Percentiles rank a stretch among this genome's conserved stretches.
These are phyloP conservation scores for Xyliphius kryptos DNA, from an alignment of 2,113 vertebrate species.

Conservation along the genomic window DNA sequence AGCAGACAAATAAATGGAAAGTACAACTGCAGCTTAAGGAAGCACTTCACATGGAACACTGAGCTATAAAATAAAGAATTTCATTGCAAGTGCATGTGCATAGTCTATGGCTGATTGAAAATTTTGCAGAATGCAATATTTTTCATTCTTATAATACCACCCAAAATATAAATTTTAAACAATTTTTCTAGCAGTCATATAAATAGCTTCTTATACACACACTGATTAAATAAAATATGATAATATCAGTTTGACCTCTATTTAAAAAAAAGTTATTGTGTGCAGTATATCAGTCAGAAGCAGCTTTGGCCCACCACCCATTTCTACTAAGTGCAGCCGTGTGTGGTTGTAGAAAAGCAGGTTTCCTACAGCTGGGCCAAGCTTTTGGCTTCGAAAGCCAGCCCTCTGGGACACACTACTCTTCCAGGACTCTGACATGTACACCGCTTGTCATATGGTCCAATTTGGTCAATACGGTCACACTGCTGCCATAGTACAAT, in stretches of 20 bases:
- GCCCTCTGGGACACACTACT: conserved; percentile 37
- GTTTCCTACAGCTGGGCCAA: conserved; percentile 45
- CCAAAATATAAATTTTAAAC: background rate
- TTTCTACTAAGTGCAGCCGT: conserved; percentile 21
- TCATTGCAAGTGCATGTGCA: conserved; percentile 10
- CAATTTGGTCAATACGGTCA: conserved; percentile 50
- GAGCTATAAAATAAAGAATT: conserved; percentile 28
- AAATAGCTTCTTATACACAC: background rate
- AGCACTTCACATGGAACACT: conserved; percentile 22
- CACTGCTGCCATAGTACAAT: conserved; percentile 35
- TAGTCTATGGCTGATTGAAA: conserved; percentile 11
- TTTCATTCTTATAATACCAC: background rate
- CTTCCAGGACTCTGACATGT: conserved; percentile 39
- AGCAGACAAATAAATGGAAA: conserved; percentile 16
- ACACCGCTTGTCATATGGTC: conserved; percentile 47
- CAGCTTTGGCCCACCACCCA: conserved; percentile 10
- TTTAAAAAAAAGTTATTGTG: conserved; percentile 15
- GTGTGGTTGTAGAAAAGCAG: conserved; percentile 36
- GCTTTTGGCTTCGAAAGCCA: conserved; percentile 32
- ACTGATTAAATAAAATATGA: conserved; percentile 15
- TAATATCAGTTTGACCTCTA: conserved; percentile 30
- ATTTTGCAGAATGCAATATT: background rate
- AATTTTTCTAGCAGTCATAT: background rate
- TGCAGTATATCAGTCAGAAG: conserved; percentile 24
- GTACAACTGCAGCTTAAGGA: conserved; percentile 20